Base-by-base conservation (phyloP, 2,797 vertebrate genomes). In the Babyrousa celebensis region DNA sequence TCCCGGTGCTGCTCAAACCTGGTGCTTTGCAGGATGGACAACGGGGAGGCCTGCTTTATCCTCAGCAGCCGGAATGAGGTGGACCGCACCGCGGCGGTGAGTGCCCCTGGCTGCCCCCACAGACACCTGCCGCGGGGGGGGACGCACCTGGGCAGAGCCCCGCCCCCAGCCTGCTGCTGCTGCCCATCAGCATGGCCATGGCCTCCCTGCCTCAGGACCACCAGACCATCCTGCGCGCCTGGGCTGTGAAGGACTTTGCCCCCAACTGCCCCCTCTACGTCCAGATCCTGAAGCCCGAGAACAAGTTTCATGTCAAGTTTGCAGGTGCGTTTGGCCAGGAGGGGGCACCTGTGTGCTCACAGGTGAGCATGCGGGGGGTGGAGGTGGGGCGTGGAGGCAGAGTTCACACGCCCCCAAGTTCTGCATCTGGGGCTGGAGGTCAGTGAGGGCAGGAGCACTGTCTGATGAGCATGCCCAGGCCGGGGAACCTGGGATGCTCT, bases 251-350 rank as follows among this genome's bases (percentile, higher is more conserved):
- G 97, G 99, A 99, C 95, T 99, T 99, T 32, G 99, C 99, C 94
- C 99, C 99, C 4, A 99, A 99, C 80, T 99, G 99, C 25, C 99
- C 99, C 1, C 99, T 99, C 20, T 99, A 99, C 0, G 99, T 99
- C 90, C 99, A 99, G 98, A 99, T 99, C 92, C 98, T 99, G 84
- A 99, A 99, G 98, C 99, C 99, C 0, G 99, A 99, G 96, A 99
- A 99, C 91, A 99, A 99, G 97, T 99, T 99, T 36, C 99, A 99
- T 0, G 99, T 99, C 1, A 99, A 99, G 98, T 99, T 99, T 97
- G 99, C 99, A 1, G 99, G 99, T 99, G 96, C 97, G 93, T 12
- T 4, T 80, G 78, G 52, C n/a, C n/a, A 8, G 75, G 20, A 32
- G 29, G 18, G 48, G 11, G 5, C 14, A 0, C 0, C 21, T 3